A percentile compares a stretch with the other conserved stretches of the same genome.
Evolutionary conservation across 2,888 invertebrate genomes (phyloP).

Genomic region (Drosophila birchii): DNA sequence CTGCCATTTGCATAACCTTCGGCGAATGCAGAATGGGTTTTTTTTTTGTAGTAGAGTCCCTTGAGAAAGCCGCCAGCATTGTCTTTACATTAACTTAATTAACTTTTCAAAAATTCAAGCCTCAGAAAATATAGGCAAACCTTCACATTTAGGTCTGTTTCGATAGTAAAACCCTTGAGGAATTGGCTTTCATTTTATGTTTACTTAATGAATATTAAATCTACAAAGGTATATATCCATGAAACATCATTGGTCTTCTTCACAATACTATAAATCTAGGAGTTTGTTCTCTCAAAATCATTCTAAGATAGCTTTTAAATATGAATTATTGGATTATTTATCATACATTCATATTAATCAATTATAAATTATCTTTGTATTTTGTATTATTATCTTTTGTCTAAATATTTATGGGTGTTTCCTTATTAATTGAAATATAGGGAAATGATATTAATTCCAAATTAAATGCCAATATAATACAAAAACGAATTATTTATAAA

Average conservation of each 20-base stretch:
- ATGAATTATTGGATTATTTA: too few relatives aligned
- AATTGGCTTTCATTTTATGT: slow-evolving; percentile 1
- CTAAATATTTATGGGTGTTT: not conserved
- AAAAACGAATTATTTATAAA: not conserved
- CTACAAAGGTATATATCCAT: not conserved
- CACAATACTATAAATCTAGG: not conserved
- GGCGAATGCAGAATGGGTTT: slow-evolving; percentile 28
- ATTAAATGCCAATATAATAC: not conserved
- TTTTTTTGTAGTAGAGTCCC: slow-evolving; percentile 3
- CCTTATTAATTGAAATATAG: fast-evolving
- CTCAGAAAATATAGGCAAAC: not conserved
- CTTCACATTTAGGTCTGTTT: slow-evolving; percentile 9
- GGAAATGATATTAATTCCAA: not conserved
- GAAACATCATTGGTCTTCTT: fast-evolving
- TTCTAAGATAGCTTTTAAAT: not conserved
- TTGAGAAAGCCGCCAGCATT: slow-evolving; percentile 35
- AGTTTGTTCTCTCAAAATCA: not conserved
- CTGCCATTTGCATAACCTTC: slow-evolving; percentile 64
- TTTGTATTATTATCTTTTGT: not conserved
- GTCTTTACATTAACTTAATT: slow-evolving; percentile 20
- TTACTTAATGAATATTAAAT: not conserved
- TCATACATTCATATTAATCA: not conserved
- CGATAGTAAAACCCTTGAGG: not conserved
- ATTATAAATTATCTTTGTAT: not conserved
- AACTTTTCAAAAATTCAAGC: slow-evolving; percentile 7